Conservation (phyloP, 2,888 invertebrate genomes). For the Parnassius mnemosyne region DNA sequence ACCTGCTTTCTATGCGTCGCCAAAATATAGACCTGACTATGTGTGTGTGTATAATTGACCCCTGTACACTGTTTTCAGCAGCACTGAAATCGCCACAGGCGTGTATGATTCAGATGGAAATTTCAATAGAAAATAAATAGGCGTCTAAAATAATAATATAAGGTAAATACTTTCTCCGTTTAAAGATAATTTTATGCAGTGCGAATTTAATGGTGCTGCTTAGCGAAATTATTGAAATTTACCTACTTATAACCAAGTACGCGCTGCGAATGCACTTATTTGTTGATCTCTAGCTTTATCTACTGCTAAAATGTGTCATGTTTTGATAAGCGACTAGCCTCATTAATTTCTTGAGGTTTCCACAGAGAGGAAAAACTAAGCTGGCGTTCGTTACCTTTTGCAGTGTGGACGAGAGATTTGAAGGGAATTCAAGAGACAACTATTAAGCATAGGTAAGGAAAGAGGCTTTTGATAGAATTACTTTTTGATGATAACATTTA, state of each 20-base stretch:
- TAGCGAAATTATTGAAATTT: neutral
- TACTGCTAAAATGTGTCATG: too few relatives aligned
- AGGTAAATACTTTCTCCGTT: neutral
- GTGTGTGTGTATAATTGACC: too few relatives aligned
- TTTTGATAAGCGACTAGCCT: neutral
- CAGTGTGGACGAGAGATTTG: constrained; percentile 9
- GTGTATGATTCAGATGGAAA: too few relatives aligned
- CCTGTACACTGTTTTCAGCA: constrained; percentile 10
- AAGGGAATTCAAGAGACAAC: constrained; percentile 12
- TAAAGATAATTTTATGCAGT: neutral
- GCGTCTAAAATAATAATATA: too few relatives aligned
- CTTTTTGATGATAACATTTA: too few relatives aligned
- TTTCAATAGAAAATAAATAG: too few relatives aligned
- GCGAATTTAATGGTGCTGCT: constrained; percentile 10
- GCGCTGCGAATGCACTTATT: constrained; percentile 9
- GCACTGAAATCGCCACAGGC: neutral
- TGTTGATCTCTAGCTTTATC: neutral
- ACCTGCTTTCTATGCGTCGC: too few relatives aligned
- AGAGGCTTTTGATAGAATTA: neutral
- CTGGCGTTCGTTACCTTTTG: constrained; percentile 15
- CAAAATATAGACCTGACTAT: too few relatives aligned
- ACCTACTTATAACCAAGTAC: neutral
- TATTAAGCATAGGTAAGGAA: constrained; percentile 10
- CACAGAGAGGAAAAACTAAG: constrained; percentile 12
- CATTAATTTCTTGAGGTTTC: neutral